Base-by-base conservation (phyloP, 2,888 invertebrate genomes). In the Argynnis bischoffii region DNA sequence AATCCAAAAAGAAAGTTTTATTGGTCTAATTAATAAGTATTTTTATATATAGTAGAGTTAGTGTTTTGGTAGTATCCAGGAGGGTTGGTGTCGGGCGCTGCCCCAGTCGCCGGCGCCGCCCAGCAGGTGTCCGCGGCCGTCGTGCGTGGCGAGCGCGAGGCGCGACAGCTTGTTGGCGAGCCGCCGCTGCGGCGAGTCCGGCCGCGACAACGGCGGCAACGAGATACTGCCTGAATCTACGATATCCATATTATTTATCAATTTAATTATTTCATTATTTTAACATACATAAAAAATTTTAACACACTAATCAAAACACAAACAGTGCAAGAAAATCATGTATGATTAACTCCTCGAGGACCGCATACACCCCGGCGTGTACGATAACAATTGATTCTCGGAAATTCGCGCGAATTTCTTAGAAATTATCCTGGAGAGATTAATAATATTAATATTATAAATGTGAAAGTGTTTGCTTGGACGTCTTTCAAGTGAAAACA, bases 101-200 rank as follows among this genome's bases (percentile, higher is more conserved):
- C 81, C 86, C 93, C 93, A 93, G 75, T 97, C 97, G 50, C 98
- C 97, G 90, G 97, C 97, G 80, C 97, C 97, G 48, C 97, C 97
- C 72, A 98, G 95, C 79, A 97, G 95, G 79, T 96, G 95, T 55
- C 97, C 98, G 80, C 97, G 95, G 64, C 98, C 98, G 81, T 98
- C 98, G 84, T 98, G 98, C 1, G 98, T 98, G 53, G 98, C 97
- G 69, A 98, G 93, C 48, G 97, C 97, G 55, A 98, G 94, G 76
- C 96, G 95, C 71, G 96, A 96, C 71, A 98, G 92, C 87, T 98
- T 98, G 89, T 97, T 98, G 76, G 96, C 96, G 2, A 98, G 89
- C 13, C 96, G 94, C 15, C 95, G 93, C 69, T 94, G 94, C 0
- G 94, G 94, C 0, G 94, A 92, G 72, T 94, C 94, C 0, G 92